phyloP scores from a whole-genome alignment of 2,113 vertebrate genomes.

The Gasterosteus nipponicus region DNA sequence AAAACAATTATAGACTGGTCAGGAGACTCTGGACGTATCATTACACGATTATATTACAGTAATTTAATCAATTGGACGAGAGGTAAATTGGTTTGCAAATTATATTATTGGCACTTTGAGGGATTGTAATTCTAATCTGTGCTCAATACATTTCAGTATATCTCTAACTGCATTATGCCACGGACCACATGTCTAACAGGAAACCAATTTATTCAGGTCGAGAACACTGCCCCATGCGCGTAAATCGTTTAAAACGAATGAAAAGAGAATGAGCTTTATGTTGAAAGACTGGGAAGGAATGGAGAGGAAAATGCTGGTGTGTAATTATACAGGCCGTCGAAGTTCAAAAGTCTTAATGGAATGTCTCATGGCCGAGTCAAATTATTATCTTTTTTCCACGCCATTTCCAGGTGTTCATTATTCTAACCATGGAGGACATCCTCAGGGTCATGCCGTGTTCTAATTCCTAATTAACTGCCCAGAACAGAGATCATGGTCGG shows the following conservation, averaged over 20 bases:
- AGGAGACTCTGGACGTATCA: not conserved
- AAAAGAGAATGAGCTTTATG: not conserved
- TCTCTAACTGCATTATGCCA: constrained; percentile 21
- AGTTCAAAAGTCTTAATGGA: constrained; percentile 65
- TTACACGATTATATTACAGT: constrained; percentile 22
- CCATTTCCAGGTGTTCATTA: constrained; percentile 75
- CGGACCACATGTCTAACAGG: constrained; percentile 27
- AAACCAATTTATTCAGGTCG: constrained; percentile 36
- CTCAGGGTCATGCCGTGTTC: constrained; percentile 60
- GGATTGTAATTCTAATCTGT: constrained; percentile 22
- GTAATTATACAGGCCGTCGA: constrained; percentile 51
- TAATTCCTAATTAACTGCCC: constrained; percentile 75
- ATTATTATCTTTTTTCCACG: constrained; percentile 5
- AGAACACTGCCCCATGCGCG: not conserved
- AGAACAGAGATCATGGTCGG: constrained; percentile 57
- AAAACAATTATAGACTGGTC: constrained; percentile 6
- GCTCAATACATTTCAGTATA: constrained; percentile 3
- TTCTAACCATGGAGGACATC: constrained; percentile 60
- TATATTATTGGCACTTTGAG: constrained; percentile 7
- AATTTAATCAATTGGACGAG: constrained; percentile 18
- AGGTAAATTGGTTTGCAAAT: constrained; percentile 10
- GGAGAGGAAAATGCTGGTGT: not conserved
- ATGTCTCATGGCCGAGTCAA: constrained; percentile 43
- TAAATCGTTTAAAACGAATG: constrained; percentile 14
- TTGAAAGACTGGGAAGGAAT: constrained; percentile 10